Percentiles rank a stretch among this genome's conserved stretches.
Evolutionary conservation across 2,888 invertebrate genomes (phyloP).

Genomic region (Mantis religiosa): DNA sequence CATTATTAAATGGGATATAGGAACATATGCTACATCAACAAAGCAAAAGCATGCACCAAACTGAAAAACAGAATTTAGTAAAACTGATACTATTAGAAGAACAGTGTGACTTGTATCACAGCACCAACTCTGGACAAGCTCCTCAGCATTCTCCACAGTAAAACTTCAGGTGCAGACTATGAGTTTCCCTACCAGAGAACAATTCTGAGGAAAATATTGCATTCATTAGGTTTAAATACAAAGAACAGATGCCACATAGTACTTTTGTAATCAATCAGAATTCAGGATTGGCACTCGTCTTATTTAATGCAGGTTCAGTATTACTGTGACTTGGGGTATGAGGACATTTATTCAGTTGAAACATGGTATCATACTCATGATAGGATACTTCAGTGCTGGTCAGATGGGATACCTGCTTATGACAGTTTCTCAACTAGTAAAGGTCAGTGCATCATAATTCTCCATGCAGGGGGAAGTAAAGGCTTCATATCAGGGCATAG

Average conservation of each 20-base stretch:
- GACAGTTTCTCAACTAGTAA: background rate
- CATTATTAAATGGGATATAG: no score
- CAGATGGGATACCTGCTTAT: background rate
- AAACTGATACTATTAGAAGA: no score
- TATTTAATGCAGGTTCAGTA: no score
- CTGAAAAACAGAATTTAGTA: no score
- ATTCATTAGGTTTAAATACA: background rate
- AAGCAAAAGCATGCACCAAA: no score
- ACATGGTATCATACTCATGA: background rate
- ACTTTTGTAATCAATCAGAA: background rate
- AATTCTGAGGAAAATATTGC: background rate
- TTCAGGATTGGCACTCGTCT: background rate
- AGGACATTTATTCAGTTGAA: no score
- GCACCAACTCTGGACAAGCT: background rate
- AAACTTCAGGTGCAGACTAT: background rate
- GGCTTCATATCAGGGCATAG: background rate
- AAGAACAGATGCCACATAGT: background rate
- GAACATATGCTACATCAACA: no score
- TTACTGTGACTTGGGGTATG: background rate
- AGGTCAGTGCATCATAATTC: background rate
- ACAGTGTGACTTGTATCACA: no score
- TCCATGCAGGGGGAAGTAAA: background rate
- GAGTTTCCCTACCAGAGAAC: background rate
- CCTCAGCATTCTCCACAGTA: background rate
- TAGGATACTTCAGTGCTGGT: background rate